Percentiles rank a stretch among this genome's conserved stretches.
phyloP scores from a whole-genome alignment of 2,797 vertebrate genomes.

The Takifugu ocellatus region DNA sequence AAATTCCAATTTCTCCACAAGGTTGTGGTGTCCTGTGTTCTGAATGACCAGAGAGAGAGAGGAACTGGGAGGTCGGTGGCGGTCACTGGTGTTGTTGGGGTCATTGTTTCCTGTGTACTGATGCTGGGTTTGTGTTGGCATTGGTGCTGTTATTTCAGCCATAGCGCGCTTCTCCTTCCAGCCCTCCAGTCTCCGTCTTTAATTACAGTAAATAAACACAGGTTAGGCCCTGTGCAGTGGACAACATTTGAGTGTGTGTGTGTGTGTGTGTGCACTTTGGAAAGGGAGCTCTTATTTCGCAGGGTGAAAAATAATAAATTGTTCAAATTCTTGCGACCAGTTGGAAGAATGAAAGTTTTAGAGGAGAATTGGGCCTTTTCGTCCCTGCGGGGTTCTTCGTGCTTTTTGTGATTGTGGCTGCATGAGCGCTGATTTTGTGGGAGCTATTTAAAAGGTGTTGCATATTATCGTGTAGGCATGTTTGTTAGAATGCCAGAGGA shows the following conservation, averaged over 20 bases:
- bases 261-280: conserved; percentile 13
- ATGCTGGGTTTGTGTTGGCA: conserved; percentile 76
- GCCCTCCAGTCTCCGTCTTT: conserved; percentile 64
- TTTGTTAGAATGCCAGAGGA: no score
- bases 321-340: conserved; percentile 32
- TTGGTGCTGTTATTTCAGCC: conserved; percentile 73
- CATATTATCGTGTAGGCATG: no score
- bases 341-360: no score
- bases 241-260: conserved; percentile 31
- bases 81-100: conserved; percentile 76
- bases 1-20: conserved; percentile 36
- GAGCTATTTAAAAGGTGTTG: no score
- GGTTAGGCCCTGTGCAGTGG: conserved; percentile 49
- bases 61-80: conserved; percentile 56
- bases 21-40: conserved; percentile 36
- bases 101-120: conserved; percentile 77
- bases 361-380: no score
- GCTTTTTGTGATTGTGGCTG: no score
- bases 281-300: conserved; percentile 18
- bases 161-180: conserved; percentile 41
- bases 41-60: conserved; percentile 38
- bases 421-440: no score
- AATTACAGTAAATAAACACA: conserved; percentile 73
- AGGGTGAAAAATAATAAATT: conserved; percentile 35
- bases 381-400: no score